Conservation (phyloP, 2,888 invertebrate genomes). For the Eretmocerus hayati region DNA sequence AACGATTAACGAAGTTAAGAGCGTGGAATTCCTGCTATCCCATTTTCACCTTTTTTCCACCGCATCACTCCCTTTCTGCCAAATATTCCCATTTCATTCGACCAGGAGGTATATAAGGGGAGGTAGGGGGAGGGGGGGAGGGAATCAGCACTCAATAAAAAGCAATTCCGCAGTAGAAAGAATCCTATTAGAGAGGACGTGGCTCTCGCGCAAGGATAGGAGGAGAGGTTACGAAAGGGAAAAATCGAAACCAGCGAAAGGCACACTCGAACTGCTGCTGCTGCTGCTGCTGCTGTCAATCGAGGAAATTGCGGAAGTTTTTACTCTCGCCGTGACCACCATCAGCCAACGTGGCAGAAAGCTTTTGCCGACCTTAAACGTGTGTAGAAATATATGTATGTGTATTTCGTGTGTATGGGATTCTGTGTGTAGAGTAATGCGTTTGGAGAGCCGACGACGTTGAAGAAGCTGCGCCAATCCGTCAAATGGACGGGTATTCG, state of each 20-base stretch:
- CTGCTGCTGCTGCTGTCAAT: too few relatives aligned
- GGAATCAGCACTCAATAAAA: conserved; percentile 9
- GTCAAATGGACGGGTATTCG: conserved; percentile 32
- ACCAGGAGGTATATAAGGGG: too few relatives aligned
- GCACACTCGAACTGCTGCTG: neutral
- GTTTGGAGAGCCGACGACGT: conserved; percentile 21
- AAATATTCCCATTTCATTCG: too few relatives aligned
- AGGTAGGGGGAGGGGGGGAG: too few relatives aligned
- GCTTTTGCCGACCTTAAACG: conserved; percentile 2
- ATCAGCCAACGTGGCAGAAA: too few relatives aligned
- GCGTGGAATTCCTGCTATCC: conserved; percentile 6
- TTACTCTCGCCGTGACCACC: too few relatives aligned
- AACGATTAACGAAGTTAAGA: conserved; percentile 14
- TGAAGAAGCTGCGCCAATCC: conserved; percentile 32
- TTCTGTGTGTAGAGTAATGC: too few relatives aligned
- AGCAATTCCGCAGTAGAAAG: neutral
- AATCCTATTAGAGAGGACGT: conserved; percentile 16
- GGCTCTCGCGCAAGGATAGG: neutral
- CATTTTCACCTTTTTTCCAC: neutral
- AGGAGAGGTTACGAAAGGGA: conserved; percentile 1
- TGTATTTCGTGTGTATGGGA: too few relatives aligned
- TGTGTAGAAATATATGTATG: too few relatives aligned
- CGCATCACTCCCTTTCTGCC: too few relatives aligned
- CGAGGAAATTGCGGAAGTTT: conserved; percentile 14
- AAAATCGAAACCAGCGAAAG: conserved; percentile 4